phyloP scores from a whole-genome alignment of 1,140 invertebrate species.

The Atopsyche davidsoni region DNA sequence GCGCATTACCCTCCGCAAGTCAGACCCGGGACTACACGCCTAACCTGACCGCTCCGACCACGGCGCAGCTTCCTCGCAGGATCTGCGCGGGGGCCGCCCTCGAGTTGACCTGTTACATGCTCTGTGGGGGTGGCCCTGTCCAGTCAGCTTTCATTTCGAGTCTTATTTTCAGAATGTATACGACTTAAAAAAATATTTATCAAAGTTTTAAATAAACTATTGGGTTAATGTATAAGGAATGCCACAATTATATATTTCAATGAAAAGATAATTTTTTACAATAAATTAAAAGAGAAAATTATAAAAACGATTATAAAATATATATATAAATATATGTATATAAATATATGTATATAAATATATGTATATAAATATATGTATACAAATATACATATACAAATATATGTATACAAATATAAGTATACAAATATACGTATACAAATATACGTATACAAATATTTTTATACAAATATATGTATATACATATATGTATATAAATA shows the following conservation, averaged over 20 bases:
- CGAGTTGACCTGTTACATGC: background rate
- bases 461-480: constrained; percentile 20
- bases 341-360: constrained; percentile 37
- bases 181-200: constrained; percentile 16
- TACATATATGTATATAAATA: constrained; percentile 37
- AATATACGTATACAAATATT: constrained; percentile 2
- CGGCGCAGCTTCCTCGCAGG: background rate
- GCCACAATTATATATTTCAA: constrained; percentile 1
- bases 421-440: constrained; percentile 12
- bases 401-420: constrained; percentile 12
- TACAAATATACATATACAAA: constrained; percentile 13
- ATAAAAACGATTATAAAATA: constrained; percentile 6
- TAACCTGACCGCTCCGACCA: too few species aligned
- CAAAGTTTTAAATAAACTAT: constrained; percentile 7
- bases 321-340: constrained; percentile 18
- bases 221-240: constrained; percentile 11
- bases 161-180: constrained; percentile 29
- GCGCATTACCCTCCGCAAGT: too few species aligned
- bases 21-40: too few species aligned
- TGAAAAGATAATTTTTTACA: constrained; percentile 10
- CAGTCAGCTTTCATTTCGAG: too few species aligned
- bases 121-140: background rate
- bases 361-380: constrained; percentile 13
- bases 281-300: constrained; percentile 6
- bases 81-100: background rate